These are phyloP conservation scores for Drosophila auraria DNA, from an alignment of 1,140 invertebrate genomes.

Conservation along the genomic window DNA sequence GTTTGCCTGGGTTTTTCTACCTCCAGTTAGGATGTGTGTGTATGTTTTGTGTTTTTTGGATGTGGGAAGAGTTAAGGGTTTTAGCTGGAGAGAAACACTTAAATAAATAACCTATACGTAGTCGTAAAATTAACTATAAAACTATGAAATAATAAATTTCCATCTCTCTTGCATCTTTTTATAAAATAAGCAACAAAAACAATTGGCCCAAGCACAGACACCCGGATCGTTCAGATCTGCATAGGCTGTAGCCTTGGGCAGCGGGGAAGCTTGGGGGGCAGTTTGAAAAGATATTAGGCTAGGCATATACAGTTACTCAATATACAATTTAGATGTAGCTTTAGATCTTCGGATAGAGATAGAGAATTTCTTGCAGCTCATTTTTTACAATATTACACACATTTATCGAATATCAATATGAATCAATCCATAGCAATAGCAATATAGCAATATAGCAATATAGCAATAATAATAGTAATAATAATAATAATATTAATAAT, in stretches of 20 bases:
- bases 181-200: constrained; percentile 84
- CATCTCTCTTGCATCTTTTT: constrained; percentile 53
- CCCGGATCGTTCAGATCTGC: constrained; percentile 11
- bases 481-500: constrained; percentile 60
- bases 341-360: constrained; percentile 46
- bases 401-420: constrained; percentile 76
- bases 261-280: constrained; percentile 24
- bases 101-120: constrained; percentile 76
- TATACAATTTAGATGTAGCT: constrained; percentile 21
- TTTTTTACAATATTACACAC: constrained; percentile 49
- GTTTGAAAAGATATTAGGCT: constrained; percentile 71
- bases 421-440: constrained; percentile 55
- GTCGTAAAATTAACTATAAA: constrained; percentile 56
- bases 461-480: neutral
- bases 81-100: constrained; percentile 67
- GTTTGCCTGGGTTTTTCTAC: constrained; percentile 22
- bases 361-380: constrained; percentile 65
- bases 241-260: constrained; percentile 3
- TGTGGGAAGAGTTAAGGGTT: constrained; percentile 23
- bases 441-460: constrained; percentile 17
- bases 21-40: constrained; percentile 59
- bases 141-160: constrained; percentile 75
- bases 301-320: constrained; percentile 47
- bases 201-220: constrained; percentile 56
- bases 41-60: constrained; percentile 17